Evolutionary conservation across 1,140 invertebrate genomes (phyloP).

Genomic region (Aphidius ervi): DNA sequence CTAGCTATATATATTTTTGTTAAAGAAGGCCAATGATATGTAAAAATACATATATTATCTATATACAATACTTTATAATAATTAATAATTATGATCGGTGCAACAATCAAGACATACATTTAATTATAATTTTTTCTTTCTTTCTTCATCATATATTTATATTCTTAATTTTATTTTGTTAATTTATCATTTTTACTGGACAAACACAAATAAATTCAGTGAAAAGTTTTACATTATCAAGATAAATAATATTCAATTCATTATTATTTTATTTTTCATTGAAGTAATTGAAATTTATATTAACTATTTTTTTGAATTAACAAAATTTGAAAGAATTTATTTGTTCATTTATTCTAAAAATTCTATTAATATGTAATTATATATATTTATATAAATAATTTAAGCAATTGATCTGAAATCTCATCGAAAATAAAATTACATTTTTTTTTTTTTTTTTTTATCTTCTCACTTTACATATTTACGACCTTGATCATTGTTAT

Average conservation of each 20-base stretch:
- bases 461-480: constrained; percentile 1
- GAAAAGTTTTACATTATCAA: too few relatives aligned
- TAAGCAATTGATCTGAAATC: too few relatives aligned
- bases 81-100: constrained; percentile 38
- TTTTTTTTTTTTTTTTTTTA: constrained; percentile 14
- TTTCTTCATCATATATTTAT: constrained; percentile 3
- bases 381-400: too few relatives aligned
- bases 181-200: constrained; percentile 8
- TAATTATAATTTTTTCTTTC: constrained; percentile 31
- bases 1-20: constrained; percentile 44
- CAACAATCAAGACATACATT: constrained; percentile 51
- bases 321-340: too few relatives aligned
- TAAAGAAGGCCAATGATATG: constrained; percentile 51
- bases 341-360: too few relatives aligned
- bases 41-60: constrained; percentile 52
- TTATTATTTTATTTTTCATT: too few relatives aligned
- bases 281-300: too few relatives aligned
- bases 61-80: constrained; percentile 52
- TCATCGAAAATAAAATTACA: constrained; percentile 6
- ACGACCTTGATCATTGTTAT: constrained; percentile 29
- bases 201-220: constrained; percentile 9
- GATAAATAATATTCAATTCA: too few relatives aligned
- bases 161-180: constrained; percentile 9
- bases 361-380: too few relatives aligned
- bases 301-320: too few relatives aligned